Base-by-base conservation (phyloP, 1,140 invertebrate species). In the Brachystomella parvula region DNA sequence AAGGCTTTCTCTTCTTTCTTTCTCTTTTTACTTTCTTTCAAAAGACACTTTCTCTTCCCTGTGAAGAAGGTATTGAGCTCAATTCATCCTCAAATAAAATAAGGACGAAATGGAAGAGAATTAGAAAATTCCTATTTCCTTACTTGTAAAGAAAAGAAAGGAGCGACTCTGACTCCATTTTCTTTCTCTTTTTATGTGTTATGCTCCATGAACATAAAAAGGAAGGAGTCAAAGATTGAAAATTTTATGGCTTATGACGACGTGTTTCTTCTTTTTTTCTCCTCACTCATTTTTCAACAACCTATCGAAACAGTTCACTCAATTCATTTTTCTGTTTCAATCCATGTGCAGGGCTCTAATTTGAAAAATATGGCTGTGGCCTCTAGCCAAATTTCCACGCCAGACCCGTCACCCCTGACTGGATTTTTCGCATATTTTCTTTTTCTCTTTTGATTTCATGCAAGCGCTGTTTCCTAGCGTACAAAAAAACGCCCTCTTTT, bases 211-310 rank as follows among this genome's bases (percentile, higher is more conserved):
- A 53, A 53, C 49, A 53, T 53, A 53, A 53, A n/a, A 53, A 53
- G 49, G 49, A 53, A 53, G 49, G 49, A 53, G 49, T 53, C 49
- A 53, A 53, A 53, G 49, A 53, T 53, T 53, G 49, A 53, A 53
- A 53, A 53, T 53, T 53, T 53, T 53, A 53, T 53, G 49, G 49
- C 49, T 53, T 53, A 53, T 53, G 49, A 53, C 49, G 49, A 53
- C 49, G 49, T 53, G 49, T 53, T 53, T 53, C 49, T n/a, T 15
- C 24, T 53, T 26, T 53, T 24, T 15, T 15, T 26, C 49, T 53
- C 49, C 12, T 12, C 39, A 9, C 39, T n/a, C n/a, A 12, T n/a
- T 44, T 9, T 12, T n/a, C 39, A n/a, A 9, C n/a, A 12, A 44
- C n/a, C n/a, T n/a, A n/a, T n/a, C n/a, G n/a, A n/a, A n/a, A n/a